Evolutionary conservation across 2,888 invertebrate species (phyloP).

Genomic region (Oeneis ivallda): DNA sequence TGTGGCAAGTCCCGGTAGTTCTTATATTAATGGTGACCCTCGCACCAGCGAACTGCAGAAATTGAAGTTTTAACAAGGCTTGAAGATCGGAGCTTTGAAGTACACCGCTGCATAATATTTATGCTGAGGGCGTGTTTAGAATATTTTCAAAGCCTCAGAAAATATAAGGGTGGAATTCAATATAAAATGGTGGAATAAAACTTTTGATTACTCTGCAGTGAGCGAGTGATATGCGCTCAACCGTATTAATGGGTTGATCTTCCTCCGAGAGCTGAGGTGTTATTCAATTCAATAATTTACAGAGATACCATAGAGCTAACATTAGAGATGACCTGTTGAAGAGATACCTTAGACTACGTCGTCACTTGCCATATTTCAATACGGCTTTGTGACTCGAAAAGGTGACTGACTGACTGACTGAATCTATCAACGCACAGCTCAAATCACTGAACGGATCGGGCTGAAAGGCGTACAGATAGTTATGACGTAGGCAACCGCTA

Average conservation of each 20-base stretch:
- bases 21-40: conserved; percentile 10
- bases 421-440: too few relatives aligned
- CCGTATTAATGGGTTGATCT: neutral
- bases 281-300: too few relatives aligned
- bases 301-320: too few relatives aligned
- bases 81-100: conserved; percentile 7
- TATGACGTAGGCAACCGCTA: too few relatives aligned
- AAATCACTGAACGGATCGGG: too few relatives aligned
- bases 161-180: neutral
- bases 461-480: too few relatives aligned
- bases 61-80: conserved; percentile 21
- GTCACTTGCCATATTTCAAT: too few relatives aligned
- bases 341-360: too few relatives aligned
- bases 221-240: neutral
- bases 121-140: conserved; percentile 10
- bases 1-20: neutral
- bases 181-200: neutral
- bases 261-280: too few relatives aligned
- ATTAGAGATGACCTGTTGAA: too few relatives aligned
- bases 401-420: too few relatives aligned
- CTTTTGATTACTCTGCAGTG: neutral
- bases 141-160: conserved; percentile 16
- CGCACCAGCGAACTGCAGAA: neutral
- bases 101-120: conserved; percentile 11
- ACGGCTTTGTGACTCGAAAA: too few relatives aligned